Percentiles rank a stretch among this genome's conserved stretches.
Conservation (phyloP, 2,113 vertebrate species). For the Apus apus region DNA sequence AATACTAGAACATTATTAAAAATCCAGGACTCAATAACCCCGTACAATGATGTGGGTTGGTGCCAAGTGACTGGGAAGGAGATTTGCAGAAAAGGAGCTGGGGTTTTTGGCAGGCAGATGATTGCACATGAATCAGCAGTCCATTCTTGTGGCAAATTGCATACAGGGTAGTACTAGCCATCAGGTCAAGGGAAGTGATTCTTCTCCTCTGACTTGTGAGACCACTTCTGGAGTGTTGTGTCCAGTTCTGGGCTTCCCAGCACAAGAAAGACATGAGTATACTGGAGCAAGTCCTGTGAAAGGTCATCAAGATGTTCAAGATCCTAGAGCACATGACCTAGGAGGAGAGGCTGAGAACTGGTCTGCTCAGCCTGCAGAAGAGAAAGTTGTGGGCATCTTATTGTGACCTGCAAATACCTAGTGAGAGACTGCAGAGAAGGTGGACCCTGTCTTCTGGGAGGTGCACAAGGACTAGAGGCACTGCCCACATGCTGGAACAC, state of each 20-base stretch:
- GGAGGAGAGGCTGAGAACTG: neutral
- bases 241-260: neutral
- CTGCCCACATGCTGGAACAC: neutral
- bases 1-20: constrained; percentile 2
- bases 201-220: neutral
- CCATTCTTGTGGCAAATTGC: neutral
- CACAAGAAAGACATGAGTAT: too few relatives aligned
- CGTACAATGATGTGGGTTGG: neutral
- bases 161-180: neutral
- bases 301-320: neutral
- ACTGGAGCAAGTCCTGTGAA: neutral
- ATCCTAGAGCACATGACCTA: fast-evolving
- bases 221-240: neutral
- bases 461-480: neutral
- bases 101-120: neutral
- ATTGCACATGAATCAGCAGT: neutral
- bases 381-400: neutral
- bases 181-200: neutral
- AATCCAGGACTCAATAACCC: neutral
- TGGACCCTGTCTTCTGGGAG: neutral
- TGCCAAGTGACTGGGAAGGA: neutral
- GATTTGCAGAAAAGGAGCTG: neutral
- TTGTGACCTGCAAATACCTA: neutral
- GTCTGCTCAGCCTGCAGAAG: neutral
- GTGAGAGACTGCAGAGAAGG: neutral